Conservation (phyloP, 2,113 vertebrate genomes). For the Tonatia bakeri region DNA sequence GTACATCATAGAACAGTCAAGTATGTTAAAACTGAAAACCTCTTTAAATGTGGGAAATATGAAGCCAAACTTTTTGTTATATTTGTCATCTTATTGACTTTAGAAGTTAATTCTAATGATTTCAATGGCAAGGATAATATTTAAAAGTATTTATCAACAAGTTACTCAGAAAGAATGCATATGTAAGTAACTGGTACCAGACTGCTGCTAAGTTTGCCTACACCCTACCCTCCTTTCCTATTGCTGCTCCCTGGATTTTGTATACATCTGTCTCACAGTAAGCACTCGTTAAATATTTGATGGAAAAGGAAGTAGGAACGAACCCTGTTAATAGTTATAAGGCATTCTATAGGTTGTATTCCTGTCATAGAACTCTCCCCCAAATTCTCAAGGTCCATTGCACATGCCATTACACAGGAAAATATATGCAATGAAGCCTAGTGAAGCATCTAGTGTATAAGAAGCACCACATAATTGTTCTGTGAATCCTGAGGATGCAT, state of each 20-base stretch:
- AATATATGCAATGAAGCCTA: not conserved
- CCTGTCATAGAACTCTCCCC: not conserved
- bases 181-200: not conserved
- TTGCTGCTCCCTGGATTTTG: not conserved
- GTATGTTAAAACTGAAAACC: not conserved
- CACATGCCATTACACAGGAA: not conserved
- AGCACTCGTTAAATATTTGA: not conserved
- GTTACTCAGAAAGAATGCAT: not conserved
- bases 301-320: not conserved
- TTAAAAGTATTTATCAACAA: not conserved
- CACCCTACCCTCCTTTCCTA: rapidly evolving
- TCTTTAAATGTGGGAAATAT: not conserved
- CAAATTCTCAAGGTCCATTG: not conserved
- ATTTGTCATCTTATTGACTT: not conserved
- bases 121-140: not conserved
- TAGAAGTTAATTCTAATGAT: not conserved
- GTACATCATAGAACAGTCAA: not conserved
- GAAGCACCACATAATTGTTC: not conserved
- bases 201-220: not conserved
- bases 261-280: not conserved
- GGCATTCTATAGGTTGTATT: not conserved
- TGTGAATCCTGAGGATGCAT: not conserved
- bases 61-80: not conserved
- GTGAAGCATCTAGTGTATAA: not conserved
- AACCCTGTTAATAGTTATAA: not conserved